phyloP scores from a whole-genome alignment of 1,140 invertebrate species.

The Chelonus insularis region DNA sequence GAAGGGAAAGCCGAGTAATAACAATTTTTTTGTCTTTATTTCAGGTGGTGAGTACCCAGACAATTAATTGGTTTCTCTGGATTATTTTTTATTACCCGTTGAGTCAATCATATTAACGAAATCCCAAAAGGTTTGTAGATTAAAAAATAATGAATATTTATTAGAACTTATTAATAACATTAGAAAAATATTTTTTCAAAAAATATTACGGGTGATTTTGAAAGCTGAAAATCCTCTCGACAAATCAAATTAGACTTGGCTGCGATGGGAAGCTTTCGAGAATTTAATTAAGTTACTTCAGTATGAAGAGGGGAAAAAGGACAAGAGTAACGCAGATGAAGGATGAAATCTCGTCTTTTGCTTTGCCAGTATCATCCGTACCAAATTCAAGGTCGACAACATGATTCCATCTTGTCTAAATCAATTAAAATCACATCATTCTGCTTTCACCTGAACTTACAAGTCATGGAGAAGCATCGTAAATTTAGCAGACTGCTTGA shows the following conservation, averaged over 20 bases:
- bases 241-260: constrained; percentile 10
- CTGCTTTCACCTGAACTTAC: constrained; percentile 7
- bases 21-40: constrained; percentile 24
- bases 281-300: constrained; percentile 10
- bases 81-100: too few species aligned
- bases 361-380: background rate
- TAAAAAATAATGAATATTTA: too few species aligned
- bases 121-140: too few species aligned
- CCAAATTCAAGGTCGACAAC: constrained; percentile 12
- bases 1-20: background rate
- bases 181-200: background rate
- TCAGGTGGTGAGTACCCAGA: constrained; percentile 36
- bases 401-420: constrained; percentile 2
- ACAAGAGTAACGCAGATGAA: background rate
- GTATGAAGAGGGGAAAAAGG: background rate
- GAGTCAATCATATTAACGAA: too few species aligned
- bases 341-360: background rate
- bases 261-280: constrained; percentile 4
- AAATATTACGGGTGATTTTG: background rate
- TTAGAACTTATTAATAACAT: background rate
- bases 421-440: constrained; percentile 24
- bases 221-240: constrained; percentile 9
- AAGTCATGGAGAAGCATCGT: background rate
- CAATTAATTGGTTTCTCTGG: background rate
- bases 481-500: constrained; percentile 17